Evolutionary conservation across 2,113 vertebrate species (phyloP), one percentile per base, ranked within the genome.

Genomic region (Blennius ocellaris): DNA sequence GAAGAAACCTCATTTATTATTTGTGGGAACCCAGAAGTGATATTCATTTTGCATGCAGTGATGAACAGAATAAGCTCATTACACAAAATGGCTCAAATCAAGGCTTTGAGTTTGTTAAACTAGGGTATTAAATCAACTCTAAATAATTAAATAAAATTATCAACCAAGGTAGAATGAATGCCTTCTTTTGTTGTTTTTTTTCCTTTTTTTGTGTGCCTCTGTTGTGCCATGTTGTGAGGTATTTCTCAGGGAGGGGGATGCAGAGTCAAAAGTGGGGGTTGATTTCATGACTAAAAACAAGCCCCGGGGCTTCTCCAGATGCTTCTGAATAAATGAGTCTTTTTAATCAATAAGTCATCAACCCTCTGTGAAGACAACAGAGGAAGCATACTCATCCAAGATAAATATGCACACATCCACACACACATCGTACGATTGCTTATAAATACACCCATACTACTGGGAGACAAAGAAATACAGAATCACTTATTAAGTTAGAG

Each of bases 291-390:
- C 73, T 81, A 77, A 89, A 87, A 82, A 49, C 21, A 85, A 87
- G 78, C 80, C 84, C 59, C 21, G 45, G 37, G 79, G 81, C 76
- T 16, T 60, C 78, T 83, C 75, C 89, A 91, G 81, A 85, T 90
- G 85, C 80, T 69, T 88, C 73, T 86, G 81, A 88, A 92, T 90
- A 90, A 88, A 88, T 83, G 41, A 91, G 76, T 87, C 62, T 52
- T 88, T 88, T 80, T 86, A 91, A 91, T 93, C 88, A 92, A 93
- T 92, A 93, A 93, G 85, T 91, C 80, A 90, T 90, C 82, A 37
- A 61, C 69, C 58, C 62, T 78, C 85, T 85, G 83, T 86, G 83
- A 88, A 78, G 78, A 82, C 41, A 38, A 59, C 84, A 30, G 74
- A 74, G 39, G 76, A 66, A 68, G 41, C 76, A 79, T 67, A 73